Evolutionary conservation across 1,140 invertebrate species (phyloP).

Genomic region (Lucilia sericata): DNA sequence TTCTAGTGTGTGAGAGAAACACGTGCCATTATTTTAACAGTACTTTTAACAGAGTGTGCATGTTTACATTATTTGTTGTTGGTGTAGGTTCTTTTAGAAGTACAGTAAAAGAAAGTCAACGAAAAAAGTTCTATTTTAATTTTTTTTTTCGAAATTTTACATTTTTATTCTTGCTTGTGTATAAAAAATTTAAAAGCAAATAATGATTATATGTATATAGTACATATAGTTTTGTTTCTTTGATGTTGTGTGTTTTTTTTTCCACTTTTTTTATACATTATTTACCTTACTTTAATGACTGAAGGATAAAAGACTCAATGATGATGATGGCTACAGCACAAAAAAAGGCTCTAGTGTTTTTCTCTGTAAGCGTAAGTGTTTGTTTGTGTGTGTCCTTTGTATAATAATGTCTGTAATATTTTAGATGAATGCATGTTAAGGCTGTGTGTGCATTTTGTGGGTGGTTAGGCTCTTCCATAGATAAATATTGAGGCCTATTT

Average conservation of each 20-base stretch:
- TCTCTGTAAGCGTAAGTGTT: neutral
- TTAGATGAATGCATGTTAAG: slow-evolving; percentile 23
- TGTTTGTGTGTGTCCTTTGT: neutral
- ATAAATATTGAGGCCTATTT: neutral
- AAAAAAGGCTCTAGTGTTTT: neutral
- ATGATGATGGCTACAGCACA: neutral
- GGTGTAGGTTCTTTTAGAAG: slow-evolving; percentile 28
- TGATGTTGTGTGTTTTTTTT: slow-evolving; percentile 8
- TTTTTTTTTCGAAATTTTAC: neutral
- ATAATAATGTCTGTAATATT: slow-evolving; percentile 26
- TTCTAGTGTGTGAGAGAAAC: slow-evolving; percentile 60
- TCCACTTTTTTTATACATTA: neutral
- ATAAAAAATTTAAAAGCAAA: slow-evolving; percentile 41
- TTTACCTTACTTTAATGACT: slow-evolving; percentile 29
- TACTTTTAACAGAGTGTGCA: slow-evolving; percentile 38
- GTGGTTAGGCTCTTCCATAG: neutral
- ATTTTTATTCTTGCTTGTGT: neutral
- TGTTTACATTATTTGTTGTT: slow-evolving; percentile 33
- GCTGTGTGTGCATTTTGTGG: neutral
- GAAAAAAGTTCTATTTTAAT: slow-evolving; percentile 1
- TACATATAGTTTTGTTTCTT: slow-evolving; percentile 11
- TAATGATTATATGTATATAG: slow-evolving; percentile 1
- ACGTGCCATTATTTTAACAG: slow-evolving; percentile 61
- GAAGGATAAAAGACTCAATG: slow-evolving; percentile 29
- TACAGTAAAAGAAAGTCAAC: neutral